Percentiles rank a stretch among this genome's conserved stretches.
phyloP scores from a whole-genome alignment of 2,113 vertebrate species.

The Myrmophylax atrothorax region DNA sequence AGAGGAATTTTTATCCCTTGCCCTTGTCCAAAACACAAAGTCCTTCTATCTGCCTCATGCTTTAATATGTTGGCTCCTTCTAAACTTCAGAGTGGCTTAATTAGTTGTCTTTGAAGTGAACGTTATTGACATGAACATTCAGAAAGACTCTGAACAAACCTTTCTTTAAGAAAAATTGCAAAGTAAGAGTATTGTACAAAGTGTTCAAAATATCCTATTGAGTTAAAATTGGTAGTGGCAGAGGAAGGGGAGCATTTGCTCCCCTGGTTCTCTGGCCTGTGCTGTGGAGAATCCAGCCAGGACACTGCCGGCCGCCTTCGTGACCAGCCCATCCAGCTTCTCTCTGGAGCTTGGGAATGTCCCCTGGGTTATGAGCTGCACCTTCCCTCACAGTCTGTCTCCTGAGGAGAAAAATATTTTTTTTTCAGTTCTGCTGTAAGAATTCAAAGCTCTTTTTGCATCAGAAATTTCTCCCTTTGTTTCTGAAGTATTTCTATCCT shows the following conservation, averaged over 20 bases:
- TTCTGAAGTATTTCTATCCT: neutral
- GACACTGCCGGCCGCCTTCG: neutral
- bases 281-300: accelerated
- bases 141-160: neutral
- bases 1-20: neutral
- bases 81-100: neutral
- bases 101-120: slow-evolving; percentile 25
- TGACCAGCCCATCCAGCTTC: neutral
- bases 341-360: neutral
- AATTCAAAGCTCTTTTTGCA: neutral
- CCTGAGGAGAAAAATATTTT: neutral
- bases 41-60: neutral
- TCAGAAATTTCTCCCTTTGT: neutral
- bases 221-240: neutral
- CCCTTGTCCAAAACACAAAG: neutral
- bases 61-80: neutral
- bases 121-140: neutral
- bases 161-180: neutral
- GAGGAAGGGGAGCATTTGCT: neutral
- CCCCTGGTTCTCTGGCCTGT: neutral
- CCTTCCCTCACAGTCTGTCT: neutral
- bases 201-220: neutral
- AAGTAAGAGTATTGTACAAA: neutral
- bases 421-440: neutral
- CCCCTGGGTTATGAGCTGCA: neutral